Base-by-base conservation (phyloP, 2,888 invertebrate species). In the Ellobium chinense region DNA sequence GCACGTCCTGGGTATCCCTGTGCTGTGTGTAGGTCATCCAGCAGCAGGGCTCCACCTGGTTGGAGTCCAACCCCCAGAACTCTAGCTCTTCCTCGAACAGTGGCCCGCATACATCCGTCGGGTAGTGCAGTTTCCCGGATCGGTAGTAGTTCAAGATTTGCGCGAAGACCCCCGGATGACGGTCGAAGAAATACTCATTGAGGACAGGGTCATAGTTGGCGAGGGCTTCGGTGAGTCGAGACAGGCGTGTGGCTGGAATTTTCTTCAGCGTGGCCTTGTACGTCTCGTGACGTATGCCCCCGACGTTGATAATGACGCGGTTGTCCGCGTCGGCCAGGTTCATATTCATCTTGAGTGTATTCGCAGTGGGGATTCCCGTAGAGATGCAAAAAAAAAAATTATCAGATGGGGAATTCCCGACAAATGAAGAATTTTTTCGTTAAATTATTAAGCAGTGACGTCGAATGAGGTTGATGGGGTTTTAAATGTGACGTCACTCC, bases 121-220 rank as follows among this genome's bases (percentile, higher is more conserved):
- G 99, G 94, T 99, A 99, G 94, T 99, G 99, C 85, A 99, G 95
- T 93, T 99, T 99, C 79, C 99, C 99, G 84, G 98, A 98, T 93
- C 98, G 96, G 94, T 99, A 99, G 94, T 99, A 99, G 94, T 99
- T 99, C 91, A 97, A 95, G 87, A 93, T 96, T 93, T 99, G 98
- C 80, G 98, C 98, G 94, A 99, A 99, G 72, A 96, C 98, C 76
- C 98, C 98, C 46, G 98, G 98, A 94, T 99, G 98, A 88, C 98
- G 84, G 82, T 92, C 99, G 94, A 99, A 99, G 95, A 99, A 99
- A 95, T 99, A 99, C 94, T 99, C 99, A 94, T 99, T 99, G 91
- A 99, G 95, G 91, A 99, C 97, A 72, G 99, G 98, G 94, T 99
- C 99, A 94, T 99, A 99, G 94, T 99, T 99, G 92, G 98, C 99